Evolutionary conservation across 2,113 vertebrate species (phyloP).

Genomic region (Polypterus bichir): DNA sequence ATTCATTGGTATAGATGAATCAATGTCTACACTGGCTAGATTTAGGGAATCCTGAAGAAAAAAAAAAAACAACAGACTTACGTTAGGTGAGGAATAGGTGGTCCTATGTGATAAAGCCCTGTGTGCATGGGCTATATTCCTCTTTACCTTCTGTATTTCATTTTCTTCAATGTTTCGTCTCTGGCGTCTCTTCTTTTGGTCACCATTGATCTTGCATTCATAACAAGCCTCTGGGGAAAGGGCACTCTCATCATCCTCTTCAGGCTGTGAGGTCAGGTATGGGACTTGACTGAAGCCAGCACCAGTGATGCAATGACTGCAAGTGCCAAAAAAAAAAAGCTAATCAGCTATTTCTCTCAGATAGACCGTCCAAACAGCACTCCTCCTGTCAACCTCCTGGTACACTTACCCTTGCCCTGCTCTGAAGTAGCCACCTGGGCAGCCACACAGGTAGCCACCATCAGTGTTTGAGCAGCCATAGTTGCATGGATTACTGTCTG

Average conservation of each 20-base stretch:
- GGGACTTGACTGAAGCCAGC: slow-evolving; percentile 50
- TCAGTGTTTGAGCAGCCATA: slow-evolving; percentile 87
- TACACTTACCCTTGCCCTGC: slow-evolving; percentile 79
- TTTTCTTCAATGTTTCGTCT: slow-evolving; percentile 40
- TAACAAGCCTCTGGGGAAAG: slow-evolving; percentile 78
- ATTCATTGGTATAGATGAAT: slow-evolving; percentile 59
- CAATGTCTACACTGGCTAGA: slow-evolving; percentile 73
- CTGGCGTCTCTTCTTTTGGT: slow-evolving; percentile 41
- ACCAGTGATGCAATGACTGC: slow-evolving; percentile 74
- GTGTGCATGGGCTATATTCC: background rate
- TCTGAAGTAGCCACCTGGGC: slow-evolving; percentile 75
- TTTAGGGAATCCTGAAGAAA: slow-evolving; percentile 44
- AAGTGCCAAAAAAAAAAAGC: background rate
- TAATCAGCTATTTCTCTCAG: background rate
- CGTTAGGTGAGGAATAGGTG: background rate
- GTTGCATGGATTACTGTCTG: slow-evolving; percentile 60
- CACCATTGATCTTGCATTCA: slow-evolving; percentile 81
- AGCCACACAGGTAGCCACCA: slow-evolving; percentile 80
- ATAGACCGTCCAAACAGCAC: background rate
- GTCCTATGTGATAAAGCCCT: background rate
- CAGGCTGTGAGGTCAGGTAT: slow-evolving; percentile 33
- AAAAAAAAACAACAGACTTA: background rate
- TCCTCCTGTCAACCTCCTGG: background rate
- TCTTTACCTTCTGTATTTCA: slow-evolving; percentile 39
- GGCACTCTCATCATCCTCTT: slow-evolving; percentile 58